These are phyloP conservation scores for Lamellibrachia columna DNA, from an alignment of 2,888 invertebrate species.

Conservation along the genomic window DNA sequence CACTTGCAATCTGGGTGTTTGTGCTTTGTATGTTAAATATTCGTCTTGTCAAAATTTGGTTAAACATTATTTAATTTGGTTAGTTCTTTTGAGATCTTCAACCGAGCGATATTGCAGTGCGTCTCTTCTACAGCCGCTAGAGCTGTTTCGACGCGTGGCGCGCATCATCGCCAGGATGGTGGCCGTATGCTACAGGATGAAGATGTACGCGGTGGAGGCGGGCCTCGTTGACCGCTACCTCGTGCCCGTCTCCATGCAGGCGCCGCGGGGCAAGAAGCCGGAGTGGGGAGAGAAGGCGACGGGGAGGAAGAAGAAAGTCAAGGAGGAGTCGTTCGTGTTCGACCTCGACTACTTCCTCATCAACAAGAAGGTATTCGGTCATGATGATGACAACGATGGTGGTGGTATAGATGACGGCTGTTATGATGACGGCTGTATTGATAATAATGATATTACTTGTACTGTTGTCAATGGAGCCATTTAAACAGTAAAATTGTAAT, in stretches of 20 bases:
- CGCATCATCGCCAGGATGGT: constrained; percentile 13
- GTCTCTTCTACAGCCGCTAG: neutral
- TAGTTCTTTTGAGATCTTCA: no score
- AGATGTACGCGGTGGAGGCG: constrained; percentile 23
- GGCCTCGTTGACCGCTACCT: constrained; percentile 24
- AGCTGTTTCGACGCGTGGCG: constrained; percentile 7
- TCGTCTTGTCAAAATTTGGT: no score
- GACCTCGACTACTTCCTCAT: neutral
- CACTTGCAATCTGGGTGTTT: no score
- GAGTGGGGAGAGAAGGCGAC: constrained; percentile 33
- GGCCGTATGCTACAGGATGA: constrained; percentile 20
- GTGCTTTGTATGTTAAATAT: no score
- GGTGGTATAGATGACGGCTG: neutral
- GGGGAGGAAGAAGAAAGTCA: constrained; percentile 50
- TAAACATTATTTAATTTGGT: no score
- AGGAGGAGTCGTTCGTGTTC: neutral
- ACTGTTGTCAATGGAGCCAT: neutral
- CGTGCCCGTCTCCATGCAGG: constrained; percentile 34
- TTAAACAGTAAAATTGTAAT: no score
- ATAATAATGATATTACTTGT: neutral
- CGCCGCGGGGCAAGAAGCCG: constrained; percentile 28
- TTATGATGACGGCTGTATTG: no score
- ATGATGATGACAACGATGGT: neutral
- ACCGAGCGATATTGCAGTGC: neutral
- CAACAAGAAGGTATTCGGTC: neutral